Base-by-base conservation (phyloP, 2,888 invertebrate genomes). In the Blastobasis adustella region DNA sequence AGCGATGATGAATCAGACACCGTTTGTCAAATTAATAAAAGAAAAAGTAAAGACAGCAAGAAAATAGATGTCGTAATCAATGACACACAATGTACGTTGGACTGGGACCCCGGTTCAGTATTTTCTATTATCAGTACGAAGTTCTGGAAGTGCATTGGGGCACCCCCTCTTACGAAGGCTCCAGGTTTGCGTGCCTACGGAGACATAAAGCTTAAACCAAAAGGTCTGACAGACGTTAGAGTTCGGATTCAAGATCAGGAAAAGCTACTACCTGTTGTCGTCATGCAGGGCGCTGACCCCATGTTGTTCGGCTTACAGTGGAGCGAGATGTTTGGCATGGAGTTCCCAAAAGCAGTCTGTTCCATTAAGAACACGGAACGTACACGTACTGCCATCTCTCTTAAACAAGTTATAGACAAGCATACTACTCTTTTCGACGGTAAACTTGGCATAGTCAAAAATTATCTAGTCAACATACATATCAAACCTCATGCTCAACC, bases 291-390 rank as follows among this genome's bases (percentile, higher is more conserved):
- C 6, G 46, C 50, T 8, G 37, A 55, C 6, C 54, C 54, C 5
- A 54, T 56, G 50, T 42, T 54, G 1, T 56, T 56, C 47, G 56
- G 56, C 1, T 42, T 56, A 38, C 52, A 52, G 6, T 56, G 49
- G 50, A 54, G 49, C 36, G 50, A 56, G 44, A 44, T 23, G 10
- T 53, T 51, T 41, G 44, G 36, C 10, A 51, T 55, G 54, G 39
- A 44, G 9, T 55, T 52, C 39, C 53, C 53, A 9, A 50, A 51
- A n/a, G 36, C 46, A 5, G 54, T 51, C n/a, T 49, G 51, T 10
- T 51, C 51, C 2, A 45, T 51, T 10, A 55, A 52, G 43, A 9
- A 3, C 4, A 36, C 23, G 10, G 7, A n/a, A 7, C 7, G 8
- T 43, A 1, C 4, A 36, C 10, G 8, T 10, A n/a, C 7, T 4